phyloP scores from a whole-genome alignment of 2,797 vertebrate species.

The Acipenser oxyrinchus region DNA sequence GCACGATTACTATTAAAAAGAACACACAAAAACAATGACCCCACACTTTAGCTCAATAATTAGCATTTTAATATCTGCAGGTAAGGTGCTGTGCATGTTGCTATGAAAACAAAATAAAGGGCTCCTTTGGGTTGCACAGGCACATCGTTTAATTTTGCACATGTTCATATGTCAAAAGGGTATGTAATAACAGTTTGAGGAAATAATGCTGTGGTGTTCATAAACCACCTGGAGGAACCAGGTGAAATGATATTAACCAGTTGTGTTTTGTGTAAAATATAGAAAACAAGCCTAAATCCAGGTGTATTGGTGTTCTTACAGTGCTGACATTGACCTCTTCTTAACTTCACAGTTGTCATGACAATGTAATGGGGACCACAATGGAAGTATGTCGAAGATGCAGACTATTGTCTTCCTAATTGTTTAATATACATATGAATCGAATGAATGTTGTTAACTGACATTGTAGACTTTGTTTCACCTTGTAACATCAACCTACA shows the following conservation, averaged over 20 bases:
- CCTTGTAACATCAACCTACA: too few species aligned
- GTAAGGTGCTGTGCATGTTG: slow-evolving; percentile 26
- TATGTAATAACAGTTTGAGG: not conserved
- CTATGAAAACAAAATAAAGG: slow-evolving; percentile 18
- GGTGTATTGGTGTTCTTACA: too few species aligned
- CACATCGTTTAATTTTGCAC: not conserved
- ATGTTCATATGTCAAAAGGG: not conserved
- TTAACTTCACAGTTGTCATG: not conserved
- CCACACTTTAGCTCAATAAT: slow-evolving; percentile 27
- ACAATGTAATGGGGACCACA: not conserved
- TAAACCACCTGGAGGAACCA: not conserved
- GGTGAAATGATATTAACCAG: not conserved
- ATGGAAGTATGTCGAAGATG: too few species aligned
- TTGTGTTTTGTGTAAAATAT: not conserved
- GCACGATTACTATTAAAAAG: slow-evolving; percentile 44
- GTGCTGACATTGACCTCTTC: not conserved
- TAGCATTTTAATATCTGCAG: slow-evolving; percentile 10
- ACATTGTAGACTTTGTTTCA: too few species aligned
- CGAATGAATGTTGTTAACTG: not conserved
- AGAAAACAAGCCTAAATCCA: too few species aligned
- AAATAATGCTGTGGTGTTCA: not conserved
- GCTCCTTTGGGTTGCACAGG: slow-evolving; percentile 5
- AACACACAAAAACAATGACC: slow-evolving; percentile 43
- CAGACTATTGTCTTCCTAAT: not conserved
- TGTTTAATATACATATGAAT: not conserved